Percentiles rank a stretch among this genome's conserved stretches.
These are phyloP conservation scores for Porites lobata DNA, from an alignment of 92 coral and sea anemone species.

Conservation along the genomic window DNA sequence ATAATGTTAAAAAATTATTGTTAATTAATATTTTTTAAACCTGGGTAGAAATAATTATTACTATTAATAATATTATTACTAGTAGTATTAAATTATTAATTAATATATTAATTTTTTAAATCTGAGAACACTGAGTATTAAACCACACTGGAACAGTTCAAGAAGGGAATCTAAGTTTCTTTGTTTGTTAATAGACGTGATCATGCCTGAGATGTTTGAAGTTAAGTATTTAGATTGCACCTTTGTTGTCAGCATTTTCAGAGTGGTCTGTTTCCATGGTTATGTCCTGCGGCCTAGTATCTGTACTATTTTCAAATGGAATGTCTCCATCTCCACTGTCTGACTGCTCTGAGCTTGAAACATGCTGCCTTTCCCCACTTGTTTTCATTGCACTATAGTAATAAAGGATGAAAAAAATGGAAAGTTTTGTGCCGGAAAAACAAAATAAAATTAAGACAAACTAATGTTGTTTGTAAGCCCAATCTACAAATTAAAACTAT, in stretches of 20 bases:
- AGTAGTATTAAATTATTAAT: no score
- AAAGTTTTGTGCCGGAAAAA: background rate
- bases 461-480: background rate
- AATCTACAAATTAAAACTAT: background rate
- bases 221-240: background rate
- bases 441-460: background rate
- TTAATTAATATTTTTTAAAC: no score
- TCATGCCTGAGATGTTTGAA: no score
- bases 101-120: no score
- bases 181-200: no score
- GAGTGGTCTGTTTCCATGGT: slow-evolving; percentile 51
- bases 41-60: no score
- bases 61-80: no score
- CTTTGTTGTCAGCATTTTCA: slow-evolving; percentile 1
- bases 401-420: no score
- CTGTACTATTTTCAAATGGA: slow-evolving; percentile 33
- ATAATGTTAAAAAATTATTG: no score
- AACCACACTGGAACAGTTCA: no score
- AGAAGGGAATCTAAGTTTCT: no score
- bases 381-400: slow-evolving; percentile 63
- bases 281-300: slow-evolving; percentile 29
- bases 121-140: no score
- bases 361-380: background rate
- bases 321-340: slow-evolving; percentile 26
- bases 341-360: slow-evolving; percentile 37